A percentile compares a stretch with the other conserved stretches of the same genome.
phyloP scores from a whole-genome alignment of 2,797 vertebrate genomes.

The Galagoides demidoff region DNA sequence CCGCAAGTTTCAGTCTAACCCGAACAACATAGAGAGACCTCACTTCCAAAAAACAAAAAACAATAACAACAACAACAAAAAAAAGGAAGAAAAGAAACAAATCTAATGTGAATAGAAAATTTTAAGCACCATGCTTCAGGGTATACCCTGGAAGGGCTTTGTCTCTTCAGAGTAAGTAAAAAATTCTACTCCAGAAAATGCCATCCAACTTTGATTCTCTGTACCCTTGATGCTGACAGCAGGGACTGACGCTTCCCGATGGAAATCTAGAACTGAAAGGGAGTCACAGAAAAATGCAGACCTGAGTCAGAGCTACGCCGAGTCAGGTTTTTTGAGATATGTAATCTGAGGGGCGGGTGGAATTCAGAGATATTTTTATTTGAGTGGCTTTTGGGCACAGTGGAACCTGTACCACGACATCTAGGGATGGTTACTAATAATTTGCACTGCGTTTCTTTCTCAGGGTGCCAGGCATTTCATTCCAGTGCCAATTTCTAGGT shows the following conservation, averaged over 20 bases:
- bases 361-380: not conserved
- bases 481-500: not conserved
- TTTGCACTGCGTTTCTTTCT: too few relatives aligned
- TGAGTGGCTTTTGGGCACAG: not conserved
- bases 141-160: not conserved
- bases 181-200: not conserved
- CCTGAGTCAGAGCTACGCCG: not conserved
- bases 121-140: not conserved
- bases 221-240: too few relatives aligned
- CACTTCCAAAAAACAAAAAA: not conserved
- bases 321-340: not conserved
- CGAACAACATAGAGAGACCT: not conserved
- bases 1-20: not conserved
- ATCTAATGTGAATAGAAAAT: not conserved
- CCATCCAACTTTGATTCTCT: not conserved
- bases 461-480: not conserved
- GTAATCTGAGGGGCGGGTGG: not conserved
- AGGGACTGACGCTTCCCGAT: not conserved
- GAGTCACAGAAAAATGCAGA: not conserved
- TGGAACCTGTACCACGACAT: too few relatives aligned
- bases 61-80: too few relatives aligned
- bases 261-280: not conserved
- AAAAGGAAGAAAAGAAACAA: not conserved
- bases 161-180: not conserved
- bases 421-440: too few relatives aligned